Evolutionary conservation across 2,113 vertebrate species (phyloP), one percentile per base, ranked within the genome.

Genomic region (Toxotes jaculatrix): DNA sequence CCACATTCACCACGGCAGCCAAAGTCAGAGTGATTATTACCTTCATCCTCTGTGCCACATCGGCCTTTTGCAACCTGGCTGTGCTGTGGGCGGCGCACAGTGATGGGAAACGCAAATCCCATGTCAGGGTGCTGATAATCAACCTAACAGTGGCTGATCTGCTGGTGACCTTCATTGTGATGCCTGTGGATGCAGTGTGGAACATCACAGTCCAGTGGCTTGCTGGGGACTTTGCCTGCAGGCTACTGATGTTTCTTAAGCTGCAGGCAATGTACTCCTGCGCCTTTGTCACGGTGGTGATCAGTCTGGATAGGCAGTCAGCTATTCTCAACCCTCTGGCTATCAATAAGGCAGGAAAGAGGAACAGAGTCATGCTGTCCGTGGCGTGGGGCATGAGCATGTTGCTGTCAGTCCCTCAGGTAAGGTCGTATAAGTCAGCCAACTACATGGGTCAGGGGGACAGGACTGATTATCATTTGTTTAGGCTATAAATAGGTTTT

Each of bases 171-270:
- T 91, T 95, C 78, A 87, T 93, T 0, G 96, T 97, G 87, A 97
- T 97, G 96, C 96, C 96, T 0, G 79, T 96, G 90, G 96, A 97
- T 0, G 95, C 93, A 0, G 93, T 74, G 1, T 96, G 96, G 96
- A 97, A 97, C 0, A 80, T 96, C 82, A 97, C 95, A 0, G 92
- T 97, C n/a, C 96, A 97, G 91, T 97, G 96, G 96, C 93, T 96
- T 0, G 96, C 95, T 0, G 96, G 96, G 0, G 94, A 96, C 42
- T 21, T 94, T 19, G 90, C 93, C 74, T 96, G 96, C 92, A 95
- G 94, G 79, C 59, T 96, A 4, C 90, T 97, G 76, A 97, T 96
- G 92, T 97, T 97, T 88, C 94, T 96, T 45, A 96, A 96, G 89
- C 93, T 97, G 68, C 96, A 96, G n/a, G 95, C 96, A 4, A 96